Conservation (phyloP, 2,888 invertebrate genomes). For the Erebia palarica region DNA sequence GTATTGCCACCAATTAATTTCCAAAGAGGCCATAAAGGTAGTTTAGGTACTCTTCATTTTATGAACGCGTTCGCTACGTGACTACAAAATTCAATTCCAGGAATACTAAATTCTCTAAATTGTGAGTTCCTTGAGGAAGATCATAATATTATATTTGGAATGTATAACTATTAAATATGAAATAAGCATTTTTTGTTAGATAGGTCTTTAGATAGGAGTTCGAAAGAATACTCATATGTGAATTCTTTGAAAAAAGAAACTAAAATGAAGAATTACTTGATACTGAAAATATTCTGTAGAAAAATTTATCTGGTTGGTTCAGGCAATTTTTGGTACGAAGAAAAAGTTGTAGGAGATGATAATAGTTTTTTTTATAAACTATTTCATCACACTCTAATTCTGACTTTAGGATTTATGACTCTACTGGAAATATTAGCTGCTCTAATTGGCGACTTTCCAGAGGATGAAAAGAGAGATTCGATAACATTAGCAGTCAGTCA, state of each 20-base stretch:
- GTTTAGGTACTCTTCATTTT: too few species aligned
- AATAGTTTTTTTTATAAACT: conserved; percentile 55
- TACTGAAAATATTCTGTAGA: conserved; percentile 58
- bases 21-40: too few species aligned
- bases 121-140: too few species aligned
- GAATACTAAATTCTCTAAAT: too few species aligned
- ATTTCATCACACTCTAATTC: conserved; percentile 52
- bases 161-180: too few species aligned
- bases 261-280: conserved; percentile 62
- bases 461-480: conserved; percentile 67
- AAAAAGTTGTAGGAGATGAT: conserved; percentile 57
- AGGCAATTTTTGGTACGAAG: conserved; percentile 71
- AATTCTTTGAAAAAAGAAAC: background rate
- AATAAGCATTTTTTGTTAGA: too few species aligned
- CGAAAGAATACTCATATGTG: background rate
- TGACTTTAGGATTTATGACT: conserved; percentile 61
- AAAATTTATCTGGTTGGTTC: conserved; percentile 63
- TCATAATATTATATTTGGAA: too few species aligned
- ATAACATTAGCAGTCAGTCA: conserved; percentile 70
- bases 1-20: too few species aligned
- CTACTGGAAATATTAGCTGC: conserved; percentile 68
- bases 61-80: too few species aligned
- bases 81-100: too few species aligned
- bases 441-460: conserved; percentile 61
- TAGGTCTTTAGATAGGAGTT: too few species aligned